Percentiles rank a stretch among this genome's conserved stretches.
Conservation (phyloP, 2,888 invertebrate species). For the Aethes cnicana region DNA sequence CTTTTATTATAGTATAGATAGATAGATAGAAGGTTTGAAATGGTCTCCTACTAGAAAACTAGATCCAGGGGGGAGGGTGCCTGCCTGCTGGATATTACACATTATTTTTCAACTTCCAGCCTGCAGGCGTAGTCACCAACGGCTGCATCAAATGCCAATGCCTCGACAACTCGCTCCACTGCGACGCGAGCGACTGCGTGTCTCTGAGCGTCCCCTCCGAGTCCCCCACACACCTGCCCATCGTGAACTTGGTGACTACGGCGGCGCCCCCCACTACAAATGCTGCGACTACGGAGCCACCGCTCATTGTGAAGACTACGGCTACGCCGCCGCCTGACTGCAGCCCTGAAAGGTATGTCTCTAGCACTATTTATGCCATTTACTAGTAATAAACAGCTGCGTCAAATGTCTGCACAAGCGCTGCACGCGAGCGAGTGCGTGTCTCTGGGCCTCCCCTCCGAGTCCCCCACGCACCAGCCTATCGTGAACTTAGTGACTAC, state of each 20-base stretch:
- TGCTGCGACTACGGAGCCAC: conserved; percentile 22
- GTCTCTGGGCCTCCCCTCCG: conserved; percentile 36
- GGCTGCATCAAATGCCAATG: conserved; percentile 91
- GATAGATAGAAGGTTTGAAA: no score
- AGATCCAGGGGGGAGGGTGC: no score
- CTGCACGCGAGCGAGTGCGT: conserved; percentile 81
- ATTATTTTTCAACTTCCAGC: no score
- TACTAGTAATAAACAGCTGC: conserved; percentile 84
- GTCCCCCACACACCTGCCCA: conserved; percentile 48
- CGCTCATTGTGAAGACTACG: conserved; percentile 50
- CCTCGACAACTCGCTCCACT: conserved; percentile 87
- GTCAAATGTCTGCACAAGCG: conserved; percentile 90
- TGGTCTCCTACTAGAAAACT: no score
- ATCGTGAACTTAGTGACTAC: conserved; percentile 34
- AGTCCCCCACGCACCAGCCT: conserved; percentile 48
- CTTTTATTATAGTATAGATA: no score
- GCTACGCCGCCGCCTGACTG: conserved; percentile 70
- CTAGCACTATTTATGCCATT: no score
- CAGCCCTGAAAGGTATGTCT: conserved; percentile 53
- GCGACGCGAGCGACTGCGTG: conserved; percentile 82
- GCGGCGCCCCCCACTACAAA: conserved; percentile 21
- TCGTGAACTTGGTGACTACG: conserved; percentile 33
- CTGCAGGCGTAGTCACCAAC: conserved; percentile 84
- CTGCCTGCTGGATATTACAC: no score
- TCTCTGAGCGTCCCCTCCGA: conserved; percentile 37